phyloP scores from a whole-genome alignment of 2,888 invertebrate species.

The Parnassius mnemosyne region DNA sequence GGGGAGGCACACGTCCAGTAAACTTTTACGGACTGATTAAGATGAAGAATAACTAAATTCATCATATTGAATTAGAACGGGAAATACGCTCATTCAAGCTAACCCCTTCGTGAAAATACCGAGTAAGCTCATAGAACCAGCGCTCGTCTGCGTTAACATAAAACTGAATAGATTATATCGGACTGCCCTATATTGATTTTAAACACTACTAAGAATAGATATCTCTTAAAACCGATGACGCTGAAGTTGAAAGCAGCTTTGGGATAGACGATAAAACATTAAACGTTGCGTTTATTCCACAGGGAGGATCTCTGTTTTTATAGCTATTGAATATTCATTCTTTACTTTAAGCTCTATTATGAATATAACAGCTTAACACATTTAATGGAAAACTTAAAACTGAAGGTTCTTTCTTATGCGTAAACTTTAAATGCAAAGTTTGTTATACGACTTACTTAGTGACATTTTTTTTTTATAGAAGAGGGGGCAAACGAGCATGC shows the following conservation, averaged over 20 bases:
- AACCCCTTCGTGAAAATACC: too few species aligned
- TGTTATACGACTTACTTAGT: too few species aligned
- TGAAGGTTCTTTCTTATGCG: too few species aligned
- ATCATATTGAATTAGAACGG: too few species aligned
- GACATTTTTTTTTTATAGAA: too few species aligned
- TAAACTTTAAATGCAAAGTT: too few species aligned
- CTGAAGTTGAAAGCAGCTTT: slow-evolving; percentile 7
- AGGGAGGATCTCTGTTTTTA: slow-evolving; percentile 11
- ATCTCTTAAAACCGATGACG: slow-evolving; percentile 12
- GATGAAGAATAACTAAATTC: too few species aligned
- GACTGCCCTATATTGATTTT: slow-evolving; percentile 33
- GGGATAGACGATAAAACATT: slow-evolving; percentile 20
- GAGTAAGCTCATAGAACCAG: neutral
- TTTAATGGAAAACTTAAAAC: too few species aligned
- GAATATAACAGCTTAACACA: slow-evolving; percentile 16
- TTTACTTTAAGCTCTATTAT: slow-evolving; percentile 9
- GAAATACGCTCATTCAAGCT: too few species aligned
- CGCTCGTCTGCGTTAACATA: slow-evolving; percentile 17
- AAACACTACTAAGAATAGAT: slow-evolving; percentile 24
- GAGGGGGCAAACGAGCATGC: too few species aligned
- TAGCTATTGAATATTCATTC: slow-evolving; percentile 17
- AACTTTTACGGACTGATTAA: too few species aligned
- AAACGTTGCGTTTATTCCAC: slow-evolving; percentile 18
- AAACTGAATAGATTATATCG: slow-evolving; percentile 36
- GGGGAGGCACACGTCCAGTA: too few species aligned